Conservation (phyloP, 2,113 vertebrate species). For the Montifringilla adamsi region DNA sequence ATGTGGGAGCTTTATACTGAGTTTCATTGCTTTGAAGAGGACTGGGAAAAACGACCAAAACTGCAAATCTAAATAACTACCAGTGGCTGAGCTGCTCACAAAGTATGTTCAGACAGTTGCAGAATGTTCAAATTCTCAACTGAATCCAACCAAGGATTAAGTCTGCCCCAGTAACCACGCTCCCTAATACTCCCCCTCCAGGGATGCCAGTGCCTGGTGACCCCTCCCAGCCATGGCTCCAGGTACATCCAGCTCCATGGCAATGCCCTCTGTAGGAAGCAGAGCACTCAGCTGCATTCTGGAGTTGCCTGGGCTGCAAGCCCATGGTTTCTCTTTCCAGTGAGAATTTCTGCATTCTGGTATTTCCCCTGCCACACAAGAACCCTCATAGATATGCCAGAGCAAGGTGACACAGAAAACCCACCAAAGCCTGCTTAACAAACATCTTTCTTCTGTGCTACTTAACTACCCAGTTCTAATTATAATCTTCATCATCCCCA, state of each 20-base stretch:
- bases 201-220: neutral
- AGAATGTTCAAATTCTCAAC: neutral
- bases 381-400: neutral
- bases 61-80: neutral
- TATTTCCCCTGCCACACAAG: neutral
- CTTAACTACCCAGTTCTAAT: neutral
- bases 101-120: neutral
- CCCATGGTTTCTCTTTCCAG: neutral
- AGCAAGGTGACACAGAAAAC: neutral
- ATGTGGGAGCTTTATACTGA: neutral
- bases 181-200: neutral
- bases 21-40: neutral
- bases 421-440: neutral
- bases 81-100: neutral
- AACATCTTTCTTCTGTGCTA: neutral
- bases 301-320: neutral
- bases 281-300: neutral
- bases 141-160: neutral
- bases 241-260: neutral
- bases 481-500: neutral
- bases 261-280: neutral
- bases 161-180: neutral
- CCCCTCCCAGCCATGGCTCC: neutral
- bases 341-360: neutral
- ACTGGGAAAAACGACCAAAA: neutral